phyloP scores from a whole-genome alignment of 1,140 invertebrate genomes.

The Papilio aristodemus region DNA sequence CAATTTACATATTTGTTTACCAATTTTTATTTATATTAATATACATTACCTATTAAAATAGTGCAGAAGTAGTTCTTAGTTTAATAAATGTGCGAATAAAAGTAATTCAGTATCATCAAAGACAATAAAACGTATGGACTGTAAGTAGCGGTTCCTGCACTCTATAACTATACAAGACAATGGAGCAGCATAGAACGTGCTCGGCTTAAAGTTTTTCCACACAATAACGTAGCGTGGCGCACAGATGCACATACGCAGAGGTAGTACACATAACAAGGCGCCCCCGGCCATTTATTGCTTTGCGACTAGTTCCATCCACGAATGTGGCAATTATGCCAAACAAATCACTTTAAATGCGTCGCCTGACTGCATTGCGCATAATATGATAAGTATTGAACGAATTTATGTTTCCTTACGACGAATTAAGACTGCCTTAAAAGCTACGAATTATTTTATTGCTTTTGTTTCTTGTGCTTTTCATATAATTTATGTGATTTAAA shows the following conservation, averaged over 20 bases:
- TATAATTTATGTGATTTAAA: not conserved
- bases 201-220: conserved; percentile 34
- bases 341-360: conserved; percentile 66
- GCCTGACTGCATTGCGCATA: conserved; percentile 63
- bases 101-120: not conserved
- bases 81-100: not conserved
- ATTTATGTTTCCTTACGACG: conserved; percentile 38
- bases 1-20: too few relatives aligned
- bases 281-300: conserved; percentile 42
- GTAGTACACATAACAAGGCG: conserved; percentile 38
- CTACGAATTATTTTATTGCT: conserved; percentile 7
- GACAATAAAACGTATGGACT: conserved; percentile 23
- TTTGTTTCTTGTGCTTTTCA: not conserved
- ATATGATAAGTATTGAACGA: conserved; percentile 42
- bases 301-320: conserved; percentile 41
- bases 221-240: conserved; percentile 23
- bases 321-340: conserved; percentile 57
- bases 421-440: conserved; percentile 26
- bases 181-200: conserved; percentile 29
- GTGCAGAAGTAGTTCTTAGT: not conserved
- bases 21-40: too few relatives aligned
- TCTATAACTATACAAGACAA: not conserved
- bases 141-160: not conserved
- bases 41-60: too few relatives aligned
- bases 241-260: not conserved